phyloP scores from a whole-genome alignment of 2,797 vertebrate species.

The Simalia tracyae region DNA sequence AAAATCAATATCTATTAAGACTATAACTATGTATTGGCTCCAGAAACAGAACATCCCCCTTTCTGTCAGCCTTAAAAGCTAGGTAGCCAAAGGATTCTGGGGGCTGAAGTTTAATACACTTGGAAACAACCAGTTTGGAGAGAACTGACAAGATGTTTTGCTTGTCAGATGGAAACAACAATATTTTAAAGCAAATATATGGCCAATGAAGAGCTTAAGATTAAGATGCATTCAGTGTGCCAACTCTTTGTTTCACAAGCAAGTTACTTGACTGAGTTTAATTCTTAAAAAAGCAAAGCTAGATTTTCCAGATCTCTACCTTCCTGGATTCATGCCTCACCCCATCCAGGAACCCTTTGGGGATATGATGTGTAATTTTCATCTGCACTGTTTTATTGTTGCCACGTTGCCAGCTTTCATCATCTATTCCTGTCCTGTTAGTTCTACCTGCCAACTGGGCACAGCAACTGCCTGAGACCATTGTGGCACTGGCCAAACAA shows the following conservation, averaged over 20 bases:
- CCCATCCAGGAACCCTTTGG: not conserved
- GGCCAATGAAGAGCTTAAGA: not conserved
- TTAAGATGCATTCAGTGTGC: not conserved
- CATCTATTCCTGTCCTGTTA: not conserved
- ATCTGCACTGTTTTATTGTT: not conserved
- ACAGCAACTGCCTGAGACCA: not conserved
- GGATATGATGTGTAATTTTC: not conserved
- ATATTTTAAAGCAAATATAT: too few species aligned
- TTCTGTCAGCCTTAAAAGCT: not conserved
- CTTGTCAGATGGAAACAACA: too few species aligned
- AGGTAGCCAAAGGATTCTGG: not conserved
- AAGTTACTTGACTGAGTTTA: not conserved
- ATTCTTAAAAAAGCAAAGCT: not conserved
- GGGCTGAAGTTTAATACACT: not conserved
- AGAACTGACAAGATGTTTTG: not conserved
- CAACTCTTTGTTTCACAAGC: not conserved
- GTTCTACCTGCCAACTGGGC: not conserved
- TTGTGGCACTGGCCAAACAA: not conserved
- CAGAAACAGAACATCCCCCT: not conserved
- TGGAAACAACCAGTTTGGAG: not conserved
- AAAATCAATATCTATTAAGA: not conserved
- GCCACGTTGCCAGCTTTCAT: not conserved
- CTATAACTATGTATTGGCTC: slow-evolving; percentile 12
- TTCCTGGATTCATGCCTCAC: not conserved
- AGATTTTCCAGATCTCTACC: not conserved